phyloP scores from a whole-genome alignment of 2,888 invertebrate genomes.

The Vesta saturnalis region DNA sequence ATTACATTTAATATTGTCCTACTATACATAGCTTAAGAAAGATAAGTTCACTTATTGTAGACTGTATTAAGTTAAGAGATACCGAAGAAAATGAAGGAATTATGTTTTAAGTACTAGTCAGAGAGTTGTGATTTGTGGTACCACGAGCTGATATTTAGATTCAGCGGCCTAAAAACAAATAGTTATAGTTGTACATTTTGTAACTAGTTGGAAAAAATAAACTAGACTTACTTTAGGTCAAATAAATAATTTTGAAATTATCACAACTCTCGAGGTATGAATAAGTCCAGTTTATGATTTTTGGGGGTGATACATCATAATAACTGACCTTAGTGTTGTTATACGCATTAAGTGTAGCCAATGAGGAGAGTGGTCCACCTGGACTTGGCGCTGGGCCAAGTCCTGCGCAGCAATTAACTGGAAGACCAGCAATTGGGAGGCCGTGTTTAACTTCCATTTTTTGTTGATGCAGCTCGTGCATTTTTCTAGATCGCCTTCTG shows the following conservation, averaged over 20 bases:
- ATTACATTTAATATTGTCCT: background rate
- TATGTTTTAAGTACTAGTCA: constrained; percentile 4
- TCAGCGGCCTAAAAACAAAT: constrained; percentile 17
- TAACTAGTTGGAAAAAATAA: background rate
- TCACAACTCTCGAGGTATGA: background rate
- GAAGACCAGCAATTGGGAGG: constrained; percentile 76
- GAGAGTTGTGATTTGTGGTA: constrained; percentile 19
- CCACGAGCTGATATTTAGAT: constrained; percentile 8
- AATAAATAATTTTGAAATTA: no score
- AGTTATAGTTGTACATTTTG: background rate
- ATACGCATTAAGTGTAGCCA: constrained; percentile 85
- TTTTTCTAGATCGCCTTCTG: constrained; percentile 78
- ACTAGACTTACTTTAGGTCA: background rate
- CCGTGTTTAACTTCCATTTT: constrained; percentile 69
- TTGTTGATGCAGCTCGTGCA: constrained; percentile 76
- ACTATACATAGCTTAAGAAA: background rate
- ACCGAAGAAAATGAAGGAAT: constrained; percentile 3
- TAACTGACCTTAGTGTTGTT: constrained; percentile 79
- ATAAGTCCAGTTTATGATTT: background rate
- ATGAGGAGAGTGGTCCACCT: constrained; percentile 80
- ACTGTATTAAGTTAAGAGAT: background rate
- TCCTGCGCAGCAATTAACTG: constrained; percentile 82
- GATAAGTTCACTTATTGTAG: background rate
- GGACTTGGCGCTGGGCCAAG: constrained; percentile 79
- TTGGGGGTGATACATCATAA: background rate